Evolutionary conservation across 2,888 invertebrate species (phyloP).

Genomic region (Ormyrus nitidulus): DNA sequence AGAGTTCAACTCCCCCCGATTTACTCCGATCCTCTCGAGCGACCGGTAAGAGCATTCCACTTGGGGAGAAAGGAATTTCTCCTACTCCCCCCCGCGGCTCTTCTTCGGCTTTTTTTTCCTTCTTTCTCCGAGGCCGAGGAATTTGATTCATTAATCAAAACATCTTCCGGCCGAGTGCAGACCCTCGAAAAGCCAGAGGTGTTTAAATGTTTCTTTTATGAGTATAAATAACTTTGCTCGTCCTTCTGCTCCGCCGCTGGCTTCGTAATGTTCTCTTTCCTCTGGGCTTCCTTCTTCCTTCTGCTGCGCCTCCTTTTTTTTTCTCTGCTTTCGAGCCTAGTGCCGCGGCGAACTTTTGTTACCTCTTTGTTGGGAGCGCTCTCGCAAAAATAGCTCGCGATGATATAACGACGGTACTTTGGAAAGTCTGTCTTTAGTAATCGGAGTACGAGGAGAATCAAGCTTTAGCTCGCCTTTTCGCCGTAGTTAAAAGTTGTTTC

Average conservation of each 20-base stretch:
- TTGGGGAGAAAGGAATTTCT: constrained; percentile 41
- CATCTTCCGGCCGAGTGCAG: constrained; percentile 34
- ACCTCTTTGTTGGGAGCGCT: constrained; percentile 27
- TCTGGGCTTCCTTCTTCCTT: constrained; percentile 10
- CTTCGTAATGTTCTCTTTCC: too few relatives aligned
- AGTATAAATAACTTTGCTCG: constrained; percentile 45
- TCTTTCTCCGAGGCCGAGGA: constrained; percentile 18
- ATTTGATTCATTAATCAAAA: constrained; percentile 53
- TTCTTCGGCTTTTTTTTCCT: constrained; percentile 18
- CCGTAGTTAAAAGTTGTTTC: too few relatives aligned
- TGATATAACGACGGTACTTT: constrained; percentile 9
- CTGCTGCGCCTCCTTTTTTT: constrained; percentile 6
- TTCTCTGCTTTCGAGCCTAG: neutral
- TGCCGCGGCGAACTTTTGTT: constrained; percentile 9
- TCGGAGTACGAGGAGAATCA: constrained; percentile 4
- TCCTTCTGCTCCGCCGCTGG: neutral
- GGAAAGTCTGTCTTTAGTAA: constrained; percentile 17
- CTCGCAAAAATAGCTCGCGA: constrained; percentile 5
- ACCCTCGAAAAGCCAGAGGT: constrained; percentile 32
- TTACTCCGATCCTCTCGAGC: constrained; percentile 37
- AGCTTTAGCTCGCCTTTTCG: too few relatives aligned
- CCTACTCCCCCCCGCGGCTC: constrained; percentile 1
- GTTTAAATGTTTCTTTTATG: constrained; percentile 51
- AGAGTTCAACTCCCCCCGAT: constrained; percentile 37
- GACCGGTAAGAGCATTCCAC: constrained; percentile 46